Evolutionary conservation across 2,797 vertebrate species (phyloP).

Genomic region (Octomys mimax): DNA sequence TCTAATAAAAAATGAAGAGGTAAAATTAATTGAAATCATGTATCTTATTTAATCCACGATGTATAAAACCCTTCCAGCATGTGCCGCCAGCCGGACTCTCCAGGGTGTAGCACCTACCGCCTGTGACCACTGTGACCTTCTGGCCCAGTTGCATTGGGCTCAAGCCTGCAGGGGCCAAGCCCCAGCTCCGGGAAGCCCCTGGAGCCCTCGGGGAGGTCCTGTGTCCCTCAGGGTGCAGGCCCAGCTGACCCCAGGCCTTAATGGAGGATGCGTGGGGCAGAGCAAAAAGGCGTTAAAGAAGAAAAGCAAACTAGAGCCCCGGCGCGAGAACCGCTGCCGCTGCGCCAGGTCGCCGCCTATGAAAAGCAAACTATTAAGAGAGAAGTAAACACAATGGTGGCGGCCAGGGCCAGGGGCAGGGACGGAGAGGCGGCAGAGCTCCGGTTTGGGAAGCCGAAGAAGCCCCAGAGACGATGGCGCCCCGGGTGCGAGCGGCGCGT

Average conservation of each 20-base stretch:
- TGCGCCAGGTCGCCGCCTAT: too few species aligned
- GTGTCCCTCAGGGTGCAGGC: neutral
- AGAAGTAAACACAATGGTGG: neutral
- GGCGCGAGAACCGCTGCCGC: too few species aligned
- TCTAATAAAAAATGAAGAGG: neutral
- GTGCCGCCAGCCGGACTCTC: neutral
- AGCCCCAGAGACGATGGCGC: neutral
- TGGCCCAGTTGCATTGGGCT: neutral
- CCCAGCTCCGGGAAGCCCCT: neutral
- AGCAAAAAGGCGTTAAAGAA: neutral
- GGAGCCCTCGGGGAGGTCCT: neutral
- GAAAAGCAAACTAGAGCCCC: neutral
- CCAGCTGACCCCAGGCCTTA: neutral
- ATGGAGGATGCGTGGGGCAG: neutral
- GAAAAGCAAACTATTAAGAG: neutral
- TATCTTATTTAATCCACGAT: neutral
- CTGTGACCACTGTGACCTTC: too few species aligned
- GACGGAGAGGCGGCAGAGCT: neutral
- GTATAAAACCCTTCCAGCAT: neutral
- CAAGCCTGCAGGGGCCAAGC: neutral
- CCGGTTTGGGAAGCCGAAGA: neutral
- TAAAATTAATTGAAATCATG: neutral
- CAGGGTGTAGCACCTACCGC: too few species aligned
- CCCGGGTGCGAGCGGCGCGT: too few species aligned
- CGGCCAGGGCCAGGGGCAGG: rapidly evolving